A percentile compares a stretch with the other conserved stretches of the same genome.
Evolutionary conservation across 2,113 vertebrate species (phyloP).

Genomic region (Prionailurus viverrinus): DNA sequence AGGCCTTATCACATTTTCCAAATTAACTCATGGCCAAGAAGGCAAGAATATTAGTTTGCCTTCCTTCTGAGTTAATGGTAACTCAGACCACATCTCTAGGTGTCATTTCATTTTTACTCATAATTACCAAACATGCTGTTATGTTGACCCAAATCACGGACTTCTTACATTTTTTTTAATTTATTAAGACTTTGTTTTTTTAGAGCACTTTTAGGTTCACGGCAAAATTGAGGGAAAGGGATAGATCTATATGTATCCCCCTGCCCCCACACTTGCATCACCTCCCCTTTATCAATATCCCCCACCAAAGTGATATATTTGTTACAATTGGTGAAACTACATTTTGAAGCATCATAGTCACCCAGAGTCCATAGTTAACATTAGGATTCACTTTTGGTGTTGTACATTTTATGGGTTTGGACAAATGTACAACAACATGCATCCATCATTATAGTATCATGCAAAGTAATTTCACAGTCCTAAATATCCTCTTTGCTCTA

Average conservation of each 20-base stretch:
- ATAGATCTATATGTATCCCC: not conserved
- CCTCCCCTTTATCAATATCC: not conserved
- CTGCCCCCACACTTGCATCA: not conserved
- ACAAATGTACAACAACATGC: not conserved
- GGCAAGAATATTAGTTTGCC: not conserved
- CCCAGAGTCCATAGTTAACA: not conserved
- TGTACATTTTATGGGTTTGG: not conserved
- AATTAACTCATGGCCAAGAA: not conserved
- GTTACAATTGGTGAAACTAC: not conserved
- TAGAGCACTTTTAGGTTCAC: not conserved
- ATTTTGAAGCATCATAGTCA: not conserved
- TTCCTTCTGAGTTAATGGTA: not conserved
- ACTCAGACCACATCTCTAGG: not conserved
- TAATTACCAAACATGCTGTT: not conserved
- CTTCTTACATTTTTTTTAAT: not conserved
- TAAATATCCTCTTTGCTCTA: not conserved
- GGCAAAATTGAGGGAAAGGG: not conserved
- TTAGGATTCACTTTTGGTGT: not conserved
- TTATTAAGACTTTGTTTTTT: not conserved
- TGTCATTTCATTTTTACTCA: not conserved
- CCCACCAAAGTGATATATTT: not conserved
- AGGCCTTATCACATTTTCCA: not conserved
- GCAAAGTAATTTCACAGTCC: not conserved
- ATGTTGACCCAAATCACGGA: not conserved
- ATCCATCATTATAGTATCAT: not conserved